A percentile compares a stretch with the other conserved stretches of the same genome.
Evolutionary conservation across 1,140 invertebrate genomes (phyloP).

Genomic region (Latrodectus geometricus): DNA sequence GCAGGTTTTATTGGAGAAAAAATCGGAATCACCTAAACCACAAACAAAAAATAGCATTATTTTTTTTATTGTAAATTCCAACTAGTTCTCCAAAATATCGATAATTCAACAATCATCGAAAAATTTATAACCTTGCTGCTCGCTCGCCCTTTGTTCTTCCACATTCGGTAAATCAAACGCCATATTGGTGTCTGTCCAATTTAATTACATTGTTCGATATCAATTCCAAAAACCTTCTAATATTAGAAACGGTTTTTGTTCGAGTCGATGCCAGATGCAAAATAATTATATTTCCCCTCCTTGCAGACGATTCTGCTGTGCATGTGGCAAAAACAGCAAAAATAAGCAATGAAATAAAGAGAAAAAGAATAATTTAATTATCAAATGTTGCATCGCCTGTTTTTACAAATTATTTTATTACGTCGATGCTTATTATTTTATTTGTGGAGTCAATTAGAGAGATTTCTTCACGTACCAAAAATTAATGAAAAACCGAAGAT

Average conservation of each 20-base stretch:
- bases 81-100: not conserved
- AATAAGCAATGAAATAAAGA: not conserved
- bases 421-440: slow-evolving; percentile 18
- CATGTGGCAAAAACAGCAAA: not conserved
- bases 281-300: slow-evolving; percentile 2
- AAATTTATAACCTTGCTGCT: not conserved
- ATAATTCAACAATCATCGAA: not conserved
- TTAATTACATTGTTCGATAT: slow-evolving; percentile 30
- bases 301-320: not conserved
- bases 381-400: slow-evolving; percentile 28
- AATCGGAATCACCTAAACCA: not conserved
- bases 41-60: not conserved
- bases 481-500: slow-evolving; percentile 41
- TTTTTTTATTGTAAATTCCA: not conserved
- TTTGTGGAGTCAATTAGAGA: slow-evolving; percentile 39
- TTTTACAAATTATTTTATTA: slow-evolving; percentile 40
- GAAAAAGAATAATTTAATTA: slow-evolving; percentile 40
- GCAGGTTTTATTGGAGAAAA: not conserved
- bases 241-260: slow-evolving; percentile 29
- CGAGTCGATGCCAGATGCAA: slow-evolving; percentile 9
- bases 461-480: slow-evolving; percentile 21
- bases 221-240: slow-evolving; percentile 22
- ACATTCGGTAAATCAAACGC: not conserved
- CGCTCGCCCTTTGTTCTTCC: not conserved
- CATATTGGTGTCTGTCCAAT: slow-evolving; percentile 7